These are phyloP conservation scores for Limnephilus marmoratus DNA, from an alignment of 2,888 invertebrate genomes.

Conservation along the genomic window DNA sequence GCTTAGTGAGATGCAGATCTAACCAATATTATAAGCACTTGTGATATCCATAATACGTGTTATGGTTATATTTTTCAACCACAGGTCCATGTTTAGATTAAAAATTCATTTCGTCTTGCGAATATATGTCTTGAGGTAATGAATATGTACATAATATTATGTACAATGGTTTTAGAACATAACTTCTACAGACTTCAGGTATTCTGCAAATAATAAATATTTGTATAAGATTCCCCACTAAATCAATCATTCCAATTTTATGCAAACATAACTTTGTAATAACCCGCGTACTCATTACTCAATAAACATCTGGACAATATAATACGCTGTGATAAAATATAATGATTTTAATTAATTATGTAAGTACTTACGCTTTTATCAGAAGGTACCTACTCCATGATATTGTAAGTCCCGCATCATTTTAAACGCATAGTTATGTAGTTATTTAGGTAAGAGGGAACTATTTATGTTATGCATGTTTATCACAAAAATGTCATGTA, in stretches of 20 bases:
- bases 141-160: background rate
- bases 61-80: too few species aligned
- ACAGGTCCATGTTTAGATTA: too few species aligned
- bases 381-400: background rate
- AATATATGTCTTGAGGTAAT: too few species aligned
- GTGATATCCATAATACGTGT: too few species aligned
- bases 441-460: background rate
- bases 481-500: background rate
- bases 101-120: too few species aligned
- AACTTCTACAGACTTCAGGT: too few species aligned
- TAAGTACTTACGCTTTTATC: background rate
- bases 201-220: background rate
- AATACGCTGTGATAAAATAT: background rate
- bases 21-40: too few species aligned
- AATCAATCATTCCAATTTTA: background rate
- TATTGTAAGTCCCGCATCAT: background rate
- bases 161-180: background rate
- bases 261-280: background rate
- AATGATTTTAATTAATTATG: background rate
- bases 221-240: background rate
- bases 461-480: background rate
- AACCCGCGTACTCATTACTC: background rate
- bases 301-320: background rate
- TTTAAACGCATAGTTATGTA: background rate
- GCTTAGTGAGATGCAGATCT: too few species aligned